Conservation (phyloP, 1,140 invertebrate species). For the Littorina saxatilis region DNA sequence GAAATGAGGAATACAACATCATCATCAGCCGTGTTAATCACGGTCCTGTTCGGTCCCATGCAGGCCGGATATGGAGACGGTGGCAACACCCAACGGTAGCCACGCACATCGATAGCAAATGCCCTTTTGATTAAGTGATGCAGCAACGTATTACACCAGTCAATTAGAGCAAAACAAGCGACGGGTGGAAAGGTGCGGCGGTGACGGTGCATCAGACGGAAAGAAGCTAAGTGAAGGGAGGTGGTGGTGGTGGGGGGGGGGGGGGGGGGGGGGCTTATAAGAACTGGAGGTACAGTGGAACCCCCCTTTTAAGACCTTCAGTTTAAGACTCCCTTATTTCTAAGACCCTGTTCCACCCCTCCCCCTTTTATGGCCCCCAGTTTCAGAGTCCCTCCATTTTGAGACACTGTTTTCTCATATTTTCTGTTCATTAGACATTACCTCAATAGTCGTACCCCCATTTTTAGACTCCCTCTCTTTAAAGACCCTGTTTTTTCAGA, state of each 20-base stretch:
- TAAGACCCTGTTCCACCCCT: too few relatives aligned
- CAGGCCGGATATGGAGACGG: not conserved
- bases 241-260: not conserved
- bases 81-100: not conserved
- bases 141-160: not conserved
- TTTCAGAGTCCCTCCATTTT: too few relatives aligned
- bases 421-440: too few relatives aligned
- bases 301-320: too few relatives aligned
- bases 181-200: not conserved
- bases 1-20: not conserved
- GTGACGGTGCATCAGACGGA: not conserved
- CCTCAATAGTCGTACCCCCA: too few relatives aligned
- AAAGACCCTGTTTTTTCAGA: too few relatives aligned
- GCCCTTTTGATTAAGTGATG: slow-evolving; percentile 5
- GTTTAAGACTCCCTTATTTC: too few relatives aligned
- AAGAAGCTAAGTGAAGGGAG: not conserved
- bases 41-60: not conserved
- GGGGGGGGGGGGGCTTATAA: not conserved
- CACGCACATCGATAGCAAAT: not conserved
- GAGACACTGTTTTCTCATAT: too few relatives aligned
- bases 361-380: too few relatives aligned
- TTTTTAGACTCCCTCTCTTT: too few relatives aligned
- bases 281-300: not conserved
- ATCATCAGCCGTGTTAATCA: not conserved
- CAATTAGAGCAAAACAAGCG: not conserved